A percentile compares a stretch with the other conserved stretches of the same genome.
Evolutionary conservation across 2,113 vertebrate genomes (phyloP).

Genomic region (Eurystomus gularis): DNA sequence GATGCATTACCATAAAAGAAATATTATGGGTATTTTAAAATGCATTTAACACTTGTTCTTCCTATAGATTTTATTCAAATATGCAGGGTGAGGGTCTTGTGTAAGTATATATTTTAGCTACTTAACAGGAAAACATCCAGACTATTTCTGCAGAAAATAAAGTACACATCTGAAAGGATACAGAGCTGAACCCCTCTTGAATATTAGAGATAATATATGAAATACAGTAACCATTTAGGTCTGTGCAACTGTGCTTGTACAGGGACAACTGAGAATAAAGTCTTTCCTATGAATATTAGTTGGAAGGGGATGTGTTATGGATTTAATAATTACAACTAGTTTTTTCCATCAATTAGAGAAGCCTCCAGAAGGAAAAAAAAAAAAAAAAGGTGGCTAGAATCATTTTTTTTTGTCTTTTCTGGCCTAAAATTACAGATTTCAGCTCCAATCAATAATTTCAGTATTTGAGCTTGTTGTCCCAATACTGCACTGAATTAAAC

Average conservation of each 20-base stretch:
- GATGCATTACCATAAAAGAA: not conserved
- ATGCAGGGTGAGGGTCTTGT: not conserved
- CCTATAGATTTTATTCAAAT: not conserved
- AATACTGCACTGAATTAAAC: not conserved
- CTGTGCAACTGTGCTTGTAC: not conserved
- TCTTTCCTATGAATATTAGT: not conserved
- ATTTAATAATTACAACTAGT: not conserved
- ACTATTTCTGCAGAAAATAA: not conserved
- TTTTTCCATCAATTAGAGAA: not conserved
- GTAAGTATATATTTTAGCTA: not conserved
- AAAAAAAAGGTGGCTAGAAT: rapidly evolving
- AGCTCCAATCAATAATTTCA: not conserved
- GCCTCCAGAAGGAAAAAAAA: not conserved
- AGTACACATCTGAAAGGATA: not conserved
- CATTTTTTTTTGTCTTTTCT: not conserved
- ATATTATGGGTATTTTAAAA: not conserved
- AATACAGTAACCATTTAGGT: not conserved
- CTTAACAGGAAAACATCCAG: not conserved
- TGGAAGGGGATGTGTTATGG: not conserved
- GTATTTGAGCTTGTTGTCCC: not conserved
- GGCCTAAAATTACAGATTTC: not conserved
- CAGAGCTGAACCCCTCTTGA: not conserved
- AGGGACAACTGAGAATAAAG: not conserved
- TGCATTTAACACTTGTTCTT: not conserved
- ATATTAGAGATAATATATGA: not conserved